These are phyloP conservation scores for Natator depressus DNA, from an alignment of 2,113 vertebrate genomes.

Conservation along the genomic window DNA sequence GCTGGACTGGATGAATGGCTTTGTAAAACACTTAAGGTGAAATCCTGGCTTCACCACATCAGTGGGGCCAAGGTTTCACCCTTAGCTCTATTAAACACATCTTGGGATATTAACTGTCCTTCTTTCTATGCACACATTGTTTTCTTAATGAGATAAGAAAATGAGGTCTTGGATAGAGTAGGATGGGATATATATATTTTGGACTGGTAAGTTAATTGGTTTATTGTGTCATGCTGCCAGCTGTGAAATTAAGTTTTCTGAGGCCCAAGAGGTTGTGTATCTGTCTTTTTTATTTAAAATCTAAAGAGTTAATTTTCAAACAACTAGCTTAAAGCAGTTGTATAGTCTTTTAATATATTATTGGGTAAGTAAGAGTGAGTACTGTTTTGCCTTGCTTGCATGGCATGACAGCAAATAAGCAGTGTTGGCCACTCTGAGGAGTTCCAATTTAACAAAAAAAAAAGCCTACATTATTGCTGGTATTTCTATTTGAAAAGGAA, in stretches of 20 bases:
- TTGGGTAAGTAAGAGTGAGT: background rate
- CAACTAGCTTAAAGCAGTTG: background rate
- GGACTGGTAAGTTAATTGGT: background rate
- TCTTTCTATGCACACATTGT: background rate
- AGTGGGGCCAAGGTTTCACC: background rate
- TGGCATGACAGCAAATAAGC: background rate
- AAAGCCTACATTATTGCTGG: rapidly evolving
- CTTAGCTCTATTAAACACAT: background rate
- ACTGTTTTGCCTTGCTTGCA: background rate
- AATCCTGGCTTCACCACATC: background rate
- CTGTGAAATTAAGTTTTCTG: background rate
- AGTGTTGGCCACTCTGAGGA: background rate
- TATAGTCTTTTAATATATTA: background rate
- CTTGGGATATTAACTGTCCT: background rate
- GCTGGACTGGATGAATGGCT: background rate
- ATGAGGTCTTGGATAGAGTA: background rate
- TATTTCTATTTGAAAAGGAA: background rate
- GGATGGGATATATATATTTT: background rate
- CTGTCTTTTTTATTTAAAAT: background rate
- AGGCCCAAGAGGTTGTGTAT: background rate
- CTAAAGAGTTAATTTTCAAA: background rate
- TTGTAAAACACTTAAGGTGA: background rate
- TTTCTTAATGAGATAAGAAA: background rate
- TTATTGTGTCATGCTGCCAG: background rate
- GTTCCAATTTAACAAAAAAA: background rate